Evolutionary conservation across 2,797 vertebrate genomes (phyloP).

Genomic region (Rhincodon typus): DNA sequence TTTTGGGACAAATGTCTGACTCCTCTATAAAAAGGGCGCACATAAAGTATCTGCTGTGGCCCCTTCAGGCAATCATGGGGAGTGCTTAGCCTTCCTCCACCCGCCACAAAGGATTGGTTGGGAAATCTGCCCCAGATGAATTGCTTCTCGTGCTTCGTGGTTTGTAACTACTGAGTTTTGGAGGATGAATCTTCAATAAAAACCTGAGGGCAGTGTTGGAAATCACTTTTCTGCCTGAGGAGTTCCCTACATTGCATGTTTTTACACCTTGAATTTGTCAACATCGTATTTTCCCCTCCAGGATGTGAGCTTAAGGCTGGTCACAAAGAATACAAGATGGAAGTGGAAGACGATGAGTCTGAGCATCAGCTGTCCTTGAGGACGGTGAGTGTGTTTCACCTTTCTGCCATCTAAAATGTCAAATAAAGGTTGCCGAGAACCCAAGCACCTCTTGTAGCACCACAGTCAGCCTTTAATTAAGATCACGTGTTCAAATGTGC

Average conservation of each 20-base stretch:
- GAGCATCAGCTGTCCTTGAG: conserved; percentile 88
- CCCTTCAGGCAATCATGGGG: no score
- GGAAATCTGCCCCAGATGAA: no score
- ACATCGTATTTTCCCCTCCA: conserved; percentile 45
- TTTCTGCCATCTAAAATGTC: not conserved
- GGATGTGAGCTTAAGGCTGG: conserved; percentile 82
- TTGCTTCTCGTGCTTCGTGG: no score
- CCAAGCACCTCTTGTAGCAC: not conserved
- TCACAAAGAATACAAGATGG: conserved; percentile 77
- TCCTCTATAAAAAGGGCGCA: no score
- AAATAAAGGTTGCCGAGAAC: no score
- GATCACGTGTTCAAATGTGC: not conserved
- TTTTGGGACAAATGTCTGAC: no score
- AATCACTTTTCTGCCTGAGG: conserved; percentile 41
- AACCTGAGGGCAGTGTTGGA: not conserved
- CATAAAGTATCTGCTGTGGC: no score
- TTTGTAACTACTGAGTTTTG: no score
- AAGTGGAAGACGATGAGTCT: conserved; percentile 83
- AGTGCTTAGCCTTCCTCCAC: no score
- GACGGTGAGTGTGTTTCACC: conserved; percentile 61
- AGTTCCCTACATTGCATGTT: not conserved
- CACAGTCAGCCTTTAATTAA: not conserved
- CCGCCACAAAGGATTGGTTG: no score
- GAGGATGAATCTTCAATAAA: no score
- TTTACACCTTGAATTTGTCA: not conserved